phyloP scores from a whole-genome alignment of 1,140 invertebrate genomes.

The Drosophila cardini region DNA sequence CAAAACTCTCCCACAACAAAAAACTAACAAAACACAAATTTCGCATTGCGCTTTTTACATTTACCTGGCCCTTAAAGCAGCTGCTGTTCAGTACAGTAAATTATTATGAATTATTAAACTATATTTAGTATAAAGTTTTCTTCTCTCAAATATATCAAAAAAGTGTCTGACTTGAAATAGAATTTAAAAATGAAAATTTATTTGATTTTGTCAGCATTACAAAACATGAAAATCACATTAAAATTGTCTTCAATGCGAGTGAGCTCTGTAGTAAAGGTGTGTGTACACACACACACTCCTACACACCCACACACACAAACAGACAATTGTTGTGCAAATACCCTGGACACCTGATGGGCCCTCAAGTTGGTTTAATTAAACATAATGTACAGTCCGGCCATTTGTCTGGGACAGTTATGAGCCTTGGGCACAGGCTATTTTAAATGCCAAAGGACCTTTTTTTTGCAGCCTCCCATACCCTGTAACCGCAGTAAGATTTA shows the following conservation, averaged over 20 bases:
- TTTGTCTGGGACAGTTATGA: conserved; percentile 40
- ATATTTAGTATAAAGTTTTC: conserved; percentile 11
- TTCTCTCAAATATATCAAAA: not conserved
- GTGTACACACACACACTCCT: conserved; percentile 18
- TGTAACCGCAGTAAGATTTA: not conserved
- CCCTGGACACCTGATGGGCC: conserved; percentile 45
- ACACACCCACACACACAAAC: conserved; percentile 21
- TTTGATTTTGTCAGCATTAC: conserved; percentile 38
- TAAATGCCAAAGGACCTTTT: conserved; percentile 53
- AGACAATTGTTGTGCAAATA: conserved; percentile 47
- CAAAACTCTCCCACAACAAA: conserved; percentile 16
- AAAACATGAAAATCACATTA: conserved; percentile 73
- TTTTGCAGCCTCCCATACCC: conserved; percentile 9
- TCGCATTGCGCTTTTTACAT: not conserved
- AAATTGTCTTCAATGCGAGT: conserved; percentile 65
- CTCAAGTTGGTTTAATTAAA: conserved; percentile 67
- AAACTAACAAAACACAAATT: conserved; percentile 7
- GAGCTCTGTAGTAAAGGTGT: conserved; percentile 32
- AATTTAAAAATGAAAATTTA: conserved; percentile 50
- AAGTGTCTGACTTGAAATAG: conserved; percentile 5
- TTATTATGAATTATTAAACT: conserved; percentile 60
- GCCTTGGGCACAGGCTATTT: conserved; percentile 43
- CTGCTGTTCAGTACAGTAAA: conserved; percentile 12
- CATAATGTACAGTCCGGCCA: conserved; percentile 54
- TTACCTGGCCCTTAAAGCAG: not conserved